phyloP scores from a whole-genome alignment of 2,888 invertebrate species.

The Drosophila nigricruria region DNA sequence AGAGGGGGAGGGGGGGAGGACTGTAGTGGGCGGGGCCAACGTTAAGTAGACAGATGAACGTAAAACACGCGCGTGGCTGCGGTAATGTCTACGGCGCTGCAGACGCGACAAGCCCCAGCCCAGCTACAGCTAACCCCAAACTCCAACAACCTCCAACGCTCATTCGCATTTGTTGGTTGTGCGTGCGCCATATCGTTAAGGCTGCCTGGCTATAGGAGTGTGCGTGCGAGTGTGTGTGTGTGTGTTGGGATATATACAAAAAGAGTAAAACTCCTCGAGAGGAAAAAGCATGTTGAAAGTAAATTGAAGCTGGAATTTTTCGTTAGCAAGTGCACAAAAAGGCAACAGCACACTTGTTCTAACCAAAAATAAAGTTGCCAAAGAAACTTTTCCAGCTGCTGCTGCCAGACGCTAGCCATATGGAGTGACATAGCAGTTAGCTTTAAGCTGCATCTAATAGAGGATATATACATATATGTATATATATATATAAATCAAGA shows the following conservation, averaged over 20 bases:
- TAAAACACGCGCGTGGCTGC: slow-evolving; percentile 81
- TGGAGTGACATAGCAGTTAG: slow-evolving; percentile 47
- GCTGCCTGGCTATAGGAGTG: slow-evolving; percentile 15
- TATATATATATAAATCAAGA: slow-evolving; percentile 18
- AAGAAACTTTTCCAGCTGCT: slow-evolving; percentile 62
- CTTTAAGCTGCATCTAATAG: slow-evolving; percentile 47
- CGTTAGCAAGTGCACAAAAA: slow-evolving; percentile 63
- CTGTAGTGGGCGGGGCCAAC: slow-evolving; percentile 30
- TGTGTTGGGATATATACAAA: slow-evolving; percentile 34
- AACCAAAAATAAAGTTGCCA: slow-evolving; percentile 48
- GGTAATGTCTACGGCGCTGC: slow-evolving; percentile 75
- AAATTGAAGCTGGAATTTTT: slow-evolving; percentile 75
- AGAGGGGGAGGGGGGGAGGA: slow-evolving; percentile 3
- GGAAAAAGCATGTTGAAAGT: slow-evolving; percentile 79
- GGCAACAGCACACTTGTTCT: slow-evolving; percentile 27
- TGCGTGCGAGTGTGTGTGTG: slow-evolving; percentile 14
- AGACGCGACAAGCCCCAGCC: slow-evolving; percentile 47
- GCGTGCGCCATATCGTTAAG: slow-evolving; percentile 77
- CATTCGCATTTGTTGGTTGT: slow-evolving; percentile 37
- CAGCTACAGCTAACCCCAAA: background rate
- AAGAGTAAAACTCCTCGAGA: slow-evolving; percentile 64
- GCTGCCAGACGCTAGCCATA: slow-evolving; percentile 42
- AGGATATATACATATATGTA: background rate
- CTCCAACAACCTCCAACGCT: background rate
- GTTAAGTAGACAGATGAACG: slow-evolving; percentile 82